These are phyloP conservation scores for Rhizomys pruinosus DNA, from an alignment of 2,113 vertebrate genomes.

Conservation along the genomic window DNA sequence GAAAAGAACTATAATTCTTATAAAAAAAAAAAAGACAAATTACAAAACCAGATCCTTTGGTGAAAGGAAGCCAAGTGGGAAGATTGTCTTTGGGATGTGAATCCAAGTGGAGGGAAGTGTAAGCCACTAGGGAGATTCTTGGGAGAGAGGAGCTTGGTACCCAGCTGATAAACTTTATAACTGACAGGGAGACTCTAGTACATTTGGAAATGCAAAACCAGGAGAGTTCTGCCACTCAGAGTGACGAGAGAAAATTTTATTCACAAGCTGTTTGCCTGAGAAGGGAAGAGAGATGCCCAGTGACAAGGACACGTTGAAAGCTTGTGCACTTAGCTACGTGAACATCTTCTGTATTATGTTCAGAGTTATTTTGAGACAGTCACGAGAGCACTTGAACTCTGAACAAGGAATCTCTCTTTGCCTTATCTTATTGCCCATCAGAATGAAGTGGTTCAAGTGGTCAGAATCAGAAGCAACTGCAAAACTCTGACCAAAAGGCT, in stretches of 20 bases:
- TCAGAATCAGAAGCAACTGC: neutral
- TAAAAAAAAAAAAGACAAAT: constrained; percentile 14
- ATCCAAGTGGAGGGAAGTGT: neutral
- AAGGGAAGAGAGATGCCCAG: neutral
- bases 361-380: constrained; percentile 64
- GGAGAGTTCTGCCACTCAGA: constrained; percentile 41
- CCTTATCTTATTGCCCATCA: constrained; percentile 54
- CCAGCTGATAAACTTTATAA: neutral
- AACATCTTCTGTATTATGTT: constrained; percentile 67
- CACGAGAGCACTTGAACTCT: constrained; percentile 74
- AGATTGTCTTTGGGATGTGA: neutral
- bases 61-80: constrained; percentile 29
- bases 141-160: constrained; percentile 1
- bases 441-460: constrained; percentile 50
- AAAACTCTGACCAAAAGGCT: constrained; percentile 35
- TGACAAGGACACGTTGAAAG: neutral
- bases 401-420: constrained; percentile 66
- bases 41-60: neutral
- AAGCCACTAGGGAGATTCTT: constrained; percentile 1
- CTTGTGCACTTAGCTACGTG: constrained; percentile 40
- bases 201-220: constrained; percentile 52
- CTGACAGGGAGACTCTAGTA: neutral
- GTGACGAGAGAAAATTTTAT: constrained; percentile 51
- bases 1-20: neutral
- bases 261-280: constrained; percentile 2